phyloP scores from a whole-genome alignment of 2,888 invertebrate species.

The Xestoiulus laeticollis region DNA sequence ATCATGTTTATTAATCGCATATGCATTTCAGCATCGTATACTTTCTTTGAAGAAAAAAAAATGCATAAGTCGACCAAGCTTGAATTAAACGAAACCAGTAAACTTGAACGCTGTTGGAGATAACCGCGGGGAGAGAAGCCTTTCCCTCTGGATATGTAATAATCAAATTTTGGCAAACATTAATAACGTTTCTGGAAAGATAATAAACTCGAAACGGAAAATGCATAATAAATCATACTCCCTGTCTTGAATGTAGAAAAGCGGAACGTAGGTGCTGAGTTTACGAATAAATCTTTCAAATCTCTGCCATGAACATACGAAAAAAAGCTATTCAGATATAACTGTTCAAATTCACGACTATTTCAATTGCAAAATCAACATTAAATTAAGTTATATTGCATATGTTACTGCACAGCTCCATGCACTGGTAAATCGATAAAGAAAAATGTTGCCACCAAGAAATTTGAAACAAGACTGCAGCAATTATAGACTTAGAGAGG shows the following conservation, averaged over 20 bases:
- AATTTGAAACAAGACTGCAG: neutral
- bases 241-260: neutral
- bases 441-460: neutral
- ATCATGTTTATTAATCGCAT: conserved; percentile 15
- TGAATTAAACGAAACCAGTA: conserved; percentile 6
- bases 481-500: neutral
- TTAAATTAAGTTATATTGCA: conserved; percentile 28
- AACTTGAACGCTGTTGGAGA: neutral
- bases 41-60: neutral
- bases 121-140: neutral
- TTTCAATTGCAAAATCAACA: conserved; percentile 28
- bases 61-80: neutral
- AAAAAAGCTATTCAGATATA: neutral
- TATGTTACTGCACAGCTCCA: neutral
- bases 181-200: conserved; percentile 19
- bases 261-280: neutral
- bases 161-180: conserved; percentile 13
- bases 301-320: neutral
- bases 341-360: neutral
- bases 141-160: conserved; percentile 15
- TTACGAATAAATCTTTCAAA: neutral
- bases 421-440: neutral
- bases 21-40: neutral
- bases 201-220: neutral
- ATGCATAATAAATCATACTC: conserved; percentile 33